Evolutionary conservation across 2,797 vertebrate species (phyloP), one percentile per base, ranked within the genome.

Genomic region (Argyrosomus regius): DNA sequence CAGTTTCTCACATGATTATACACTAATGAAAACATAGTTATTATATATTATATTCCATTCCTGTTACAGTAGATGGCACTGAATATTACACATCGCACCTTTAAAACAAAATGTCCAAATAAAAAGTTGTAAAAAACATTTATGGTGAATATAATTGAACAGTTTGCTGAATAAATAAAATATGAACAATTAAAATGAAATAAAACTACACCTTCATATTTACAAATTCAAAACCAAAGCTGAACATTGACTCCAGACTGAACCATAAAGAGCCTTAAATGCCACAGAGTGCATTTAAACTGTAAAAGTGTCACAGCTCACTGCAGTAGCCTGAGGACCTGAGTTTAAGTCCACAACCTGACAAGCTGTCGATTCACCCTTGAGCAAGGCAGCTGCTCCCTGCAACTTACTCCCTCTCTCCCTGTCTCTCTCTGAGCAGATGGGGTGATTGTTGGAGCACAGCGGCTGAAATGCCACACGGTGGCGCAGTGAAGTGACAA

Each of bases 401-500:
- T 53, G 4, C 1, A 22, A 3, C 35, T 39, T 39, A 39, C 35
- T 39, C 35, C 8, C 31, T 31, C 31, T 31, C 31, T 31, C 31
- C 6, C 6, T 31, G 6, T 35, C 8, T 35, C 35, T 39, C 35
- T 9, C 35, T 39, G 35, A 39, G 35, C 35, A 39, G 35, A 39
- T 39, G 35, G 2, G 35, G 35, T 39, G 28, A 41, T 6, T 16
- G 20, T 0, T 56, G 35, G n/a, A 57, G 17, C 54, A 18, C 50
- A 31, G 63, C 10, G 11, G 1, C 1, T 5, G 0, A 6, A 5
- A 0, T 0, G 35, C 86, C 92, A 52, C 89, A 67, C 53, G 89
- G 68, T 81, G 91, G 90, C 90, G 92, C 89, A 78, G 72, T 75
- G 18, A 72, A 86, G 87, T 49, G 39, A 8, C 77, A n/a, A 69